Evolutionary conservation across 1,140 invertebrate species (phyloP).

Genomic region (Drosophila serrata): DNA sequence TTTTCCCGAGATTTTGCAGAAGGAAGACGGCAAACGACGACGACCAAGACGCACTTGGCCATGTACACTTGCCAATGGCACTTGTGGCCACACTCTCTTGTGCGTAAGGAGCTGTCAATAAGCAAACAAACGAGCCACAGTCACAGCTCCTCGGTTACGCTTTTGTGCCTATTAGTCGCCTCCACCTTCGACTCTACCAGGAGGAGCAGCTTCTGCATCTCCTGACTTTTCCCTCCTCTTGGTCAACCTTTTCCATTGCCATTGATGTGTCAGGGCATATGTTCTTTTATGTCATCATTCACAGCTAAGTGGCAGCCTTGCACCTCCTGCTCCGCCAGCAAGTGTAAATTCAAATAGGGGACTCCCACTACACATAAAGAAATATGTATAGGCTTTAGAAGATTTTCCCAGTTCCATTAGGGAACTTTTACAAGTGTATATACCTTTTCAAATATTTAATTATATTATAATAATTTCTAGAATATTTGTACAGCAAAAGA

Average conservation of each 20-base stretch:
- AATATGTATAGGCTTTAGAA: neutral
- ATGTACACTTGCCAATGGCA: slow-evolving; percentile 75
- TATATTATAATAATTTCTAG: no score
- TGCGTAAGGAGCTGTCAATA: slow-evolving; percentile 81
- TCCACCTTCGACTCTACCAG: slow-evolving; percentile 13
- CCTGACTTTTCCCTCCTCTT: no score
- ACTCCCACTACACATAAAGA: slow-evolving; percentile 8
- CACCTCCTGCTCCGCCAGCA: slow-evolving; percentile 34
- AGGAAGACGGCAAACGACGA: slow-evolving; percentile 24
- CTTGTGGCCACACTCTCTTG: slow-evolving; percentile 61
- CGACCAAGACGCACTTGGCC: slow-evolving; percentile 63
- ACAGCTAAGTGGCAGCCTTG: slow-evolving; percentile 78
- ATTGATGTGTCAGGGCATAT: slow-evolving; percentile 82
- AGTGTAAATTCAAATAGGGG: slow-evolving; percentile 79
- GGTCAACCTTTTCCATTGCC: slow-evolving; percentile 20
- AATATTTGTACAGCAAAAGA: no score
- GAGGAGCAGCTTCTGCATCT: neutral
- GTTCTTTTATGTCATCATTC: slow-evolving; percentile 85
- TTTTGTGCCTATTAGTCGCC: slow-evolving; percentile 74
- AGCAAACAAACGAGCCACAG: slow-evolving; percentile 57
- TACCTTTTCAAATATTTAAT: neutral
- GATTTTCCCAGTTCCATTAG: neutral
- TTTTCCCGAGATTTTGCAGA: slow-evolving; percentile 74
- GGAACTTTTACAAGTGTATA: neutral
- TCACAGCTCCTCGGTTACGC: slow-evolving; percentile 48